A percentile compares a stretch with the other conserved stretches of the same genome.
Evolutionary conservation across 2,888 invertebrate species (phyloP).

Genomic region (Perizoma affinitatum): DNA sequence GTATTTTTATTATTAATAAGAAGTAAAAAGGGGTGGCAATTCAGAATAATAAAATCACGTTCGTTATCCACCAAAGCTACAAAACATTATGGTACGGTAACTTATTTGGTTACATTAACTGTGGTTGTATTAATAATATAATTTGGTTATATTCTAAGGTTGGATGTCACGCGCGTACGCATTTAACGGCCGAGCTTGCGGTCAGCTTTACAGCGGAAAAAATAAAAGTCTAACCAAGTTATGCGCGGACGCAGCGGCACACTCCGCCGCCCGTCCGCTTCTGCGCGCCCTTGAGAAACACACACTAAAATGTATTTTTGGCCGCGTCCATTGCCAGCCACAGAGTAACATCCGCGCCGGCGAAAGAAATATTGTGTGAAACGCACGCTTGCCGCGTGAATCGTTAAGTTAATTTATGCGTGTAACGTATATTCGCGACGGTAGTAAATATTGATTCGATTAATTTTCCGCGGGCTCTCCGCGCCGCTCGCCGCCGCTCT

Average conservation of each 20-base stretch:
- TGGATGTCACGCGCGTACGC: slow-evolving; percentile 6
- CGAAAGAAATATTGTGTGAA: slow-evolving; percentile 68
- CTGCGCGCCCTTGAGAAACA: slow-evolving; percentile 72
- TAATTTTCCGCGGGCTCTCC: slow-evolving; percentile 30
- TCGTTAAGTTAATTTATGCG: slow-evolving; percentile 59
- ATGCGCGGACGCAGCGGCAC: slow-evolving; percentile 32
- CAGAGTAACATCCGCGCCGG: slow-evolving; percentile 67
- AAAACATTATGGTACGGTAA: too few species aligned
- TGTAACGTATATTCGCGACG: slow-evolving; percentile 46
- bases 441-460: slow-evolving; percentile 52
- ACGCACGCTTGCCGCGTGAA: slow-evolving; percentile 49
- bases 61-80: too few species aligned
- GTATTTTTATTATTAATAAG: too few species aligned
- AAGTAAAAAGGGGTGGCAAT: too few species aligned
- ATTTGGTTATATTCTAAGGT: too few species aligned
- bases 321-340: slow-evolving; percentile 77
- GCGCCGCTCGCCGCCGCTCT: not conserved
- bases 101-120: too few species aligned
- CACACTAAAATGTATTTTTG: slow-evolving; percentile 81
- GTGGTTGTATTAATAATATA: too few species aligned
- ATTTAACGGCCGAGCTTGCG: slow-evolving; percentile 45
- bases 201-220: slow-evolving; percentile 63
- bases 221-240: slow-evolving; percentile 52
- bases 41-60: too few species aligned
- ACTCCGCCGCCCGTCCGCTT: slow-evolving; percentile 29